Base-by-base conservation (phyloP, 2,113 vertebrate species). In the Colius striatus region DNA sequence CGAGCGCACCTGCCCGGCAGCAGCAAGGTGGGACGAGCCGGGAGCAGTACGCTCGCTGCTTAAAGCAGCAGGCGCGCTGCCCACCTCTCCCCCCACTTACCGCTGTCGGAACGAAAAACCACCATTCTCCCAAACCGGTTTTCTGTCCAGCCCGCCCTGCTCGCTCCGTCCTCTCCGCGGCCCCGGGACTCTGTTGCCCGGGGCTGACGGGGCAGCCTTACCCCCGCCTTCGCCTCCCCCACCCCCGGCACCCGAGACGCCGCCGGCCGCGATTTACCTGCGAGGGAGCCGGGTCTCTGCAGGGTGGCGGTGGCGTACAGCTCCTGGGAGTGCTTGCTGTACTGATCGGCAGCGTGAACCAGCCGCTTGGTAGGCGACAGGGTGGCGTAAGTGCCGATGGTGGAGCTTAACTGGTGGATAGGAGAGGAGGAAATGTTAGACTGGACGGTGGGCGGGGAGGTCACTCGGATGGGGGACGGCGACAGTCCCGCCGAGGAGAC, bases 301-400 rank as follows among this genome's bases (percentile, higher is more conserved):
- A 99, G 98, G 21, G 99, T 99, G 91, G 99, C 99, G 15, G 99
- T 99, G 92, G 99, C 99, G 94, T 99, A 99, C 72, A 99, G 98
- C 96, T 99, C 99, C 97, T 99, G 99, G 85, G 99, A 98, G 94
- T 99, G 99, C 98, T 99, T 99, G 97, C 94, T 82, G 98, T 99
- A 99, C 97, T 98, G 99, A 95, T 99, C 99, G 50, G 99, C 98
- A 70, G 99, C 98, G 98, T 99, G 99, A 86, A 99, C 99, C 97
- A 99, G 98, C 84, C 99, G 98, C 97, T 99, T 99, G 97, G 98
- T 99, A 90, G 99, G 99, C 95, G 99, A 99, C 96, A 99, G 98
- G 43, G 99, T 99, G 96, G 99, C 99, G 97, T 99, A 99, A 97
- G 98, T 98, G 97, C 98, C 99, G 96, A 99, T 99, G 97, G 99